A percentile compares a stretch with the other conserved stretches of the same genome.
These are phyloP conservation scores for Chanos chanos DNA, from an alignment of 2,797 vertebrate genomes.

Conservation along the genomic window DNA sequence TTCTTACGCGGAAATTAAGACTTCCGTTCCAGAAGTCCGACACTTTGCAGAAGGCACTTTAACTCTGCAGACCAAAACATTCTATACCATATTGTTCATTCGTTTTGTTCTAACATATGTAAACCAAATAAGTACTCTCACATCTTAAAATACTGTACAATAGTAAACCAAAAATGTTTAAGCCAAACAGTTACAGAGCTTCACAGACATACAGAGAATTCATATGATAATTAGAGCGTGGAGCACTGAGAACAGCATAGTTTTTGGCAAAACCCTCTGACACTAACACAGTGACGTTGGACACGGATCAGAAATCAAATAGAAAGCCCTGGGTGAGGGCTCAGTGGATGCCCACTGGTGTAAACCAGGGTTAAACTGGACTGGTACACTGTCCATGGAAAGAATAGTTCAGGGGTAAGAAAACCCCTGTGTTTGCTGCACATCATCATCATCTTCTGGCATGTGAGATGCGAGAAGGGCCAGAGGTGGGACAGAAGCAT, in stretches of 20 bases:
- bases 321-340: too few relatives aligned
- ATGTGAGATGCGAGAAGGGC: too few relatives aligned
- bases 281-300: too few relatives aligned
- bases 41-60: constrained; percentile 69
- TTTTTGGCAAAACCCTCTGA: not conserved
- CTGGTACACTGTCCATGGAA: too few relatives aligned
- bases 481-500: too few relatives aligned
- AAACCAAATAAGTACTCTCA: constrained; percentile 52
- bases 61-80: constrained; percentile 45
- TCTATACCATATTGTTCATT: constrained; percentile 27
- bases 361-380: too few relatives aligned
- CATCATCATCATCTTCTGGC: too few relatives aligned
- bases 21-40: constrained; percentile 7
- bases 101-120: constrained; percentile 33
- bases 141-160: constrained; percentile 37
- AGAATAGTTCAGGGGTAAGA: too few relatives aligned
- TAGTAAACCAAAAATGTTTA: too few relatives aligned
- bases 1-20: constrained; percentile 20
- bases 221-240: not conserved
- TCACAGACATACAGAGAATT: not conserved
- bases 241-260: not conserved
- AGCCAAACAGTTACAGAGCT: not conserved
- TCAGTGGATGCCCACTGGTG: too few relatives aligned
- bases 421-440: too few relatives aligned
- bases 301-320: too few relatives aligned